phyloP scores from a whole-genome alignment of 2,797 vertebrate genomes.

The Trachops cirrhosus region DNA sequence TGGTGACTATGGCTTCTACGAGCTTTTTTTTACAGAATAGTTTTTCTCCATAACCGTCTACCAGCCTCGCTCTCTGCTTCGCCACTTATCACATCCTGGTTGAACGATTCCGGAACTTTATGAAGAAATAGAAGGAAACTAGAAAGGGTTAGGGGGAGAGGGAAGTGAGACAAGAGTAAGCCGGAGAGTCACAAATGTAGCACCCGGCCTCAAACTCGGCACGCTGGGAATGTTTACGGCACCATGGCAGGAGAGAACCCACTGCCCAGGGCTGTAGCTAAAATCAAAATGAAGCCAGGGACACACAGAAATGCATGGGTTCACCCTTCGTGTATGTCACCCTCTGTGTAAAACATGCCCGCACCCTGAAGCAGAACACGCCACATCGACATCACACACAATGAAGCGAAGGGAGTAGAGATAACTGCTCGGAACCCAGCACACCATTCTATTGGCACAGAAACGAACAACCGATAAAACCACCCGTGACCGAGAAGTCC shows the following conservation, averaged over 20 bases:
- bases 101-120: background rate
- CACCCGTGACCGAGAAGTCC: background rate
- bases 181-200: rapidly evolving
- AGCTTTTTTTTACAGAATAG: background rate
- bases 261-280: rapidly evolving
- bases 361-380: background rate
- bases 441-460: rapidly evolving
- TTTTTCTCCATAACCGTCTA: background rate
- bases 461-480: background rate
- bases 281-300: background rate
- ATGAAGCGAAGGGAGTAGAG: background rate
- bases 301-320: rapidly evolving
- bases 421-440: background rate
- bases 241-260: rapidly evolving
- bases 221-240: rapidly evolving
- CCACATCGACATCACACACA: background rate
- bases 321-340: background rate
- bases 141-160: rapidly evolving
- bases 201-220: background rate
- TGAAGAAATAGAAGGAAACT: background rate
- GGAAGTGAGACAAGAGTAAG: background rate
- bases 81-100: background rate
- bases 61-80: rapidly evolving
- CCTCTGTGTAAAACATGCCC: too few relatives aligned
- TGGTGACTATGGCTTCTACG: rapidly evolving